Evolutionary conservation across 2,888 invertebrate species (phyloP), one percentile per base, ranked within the genome.

Genomic region (Nomada lathburiana): DNA sequence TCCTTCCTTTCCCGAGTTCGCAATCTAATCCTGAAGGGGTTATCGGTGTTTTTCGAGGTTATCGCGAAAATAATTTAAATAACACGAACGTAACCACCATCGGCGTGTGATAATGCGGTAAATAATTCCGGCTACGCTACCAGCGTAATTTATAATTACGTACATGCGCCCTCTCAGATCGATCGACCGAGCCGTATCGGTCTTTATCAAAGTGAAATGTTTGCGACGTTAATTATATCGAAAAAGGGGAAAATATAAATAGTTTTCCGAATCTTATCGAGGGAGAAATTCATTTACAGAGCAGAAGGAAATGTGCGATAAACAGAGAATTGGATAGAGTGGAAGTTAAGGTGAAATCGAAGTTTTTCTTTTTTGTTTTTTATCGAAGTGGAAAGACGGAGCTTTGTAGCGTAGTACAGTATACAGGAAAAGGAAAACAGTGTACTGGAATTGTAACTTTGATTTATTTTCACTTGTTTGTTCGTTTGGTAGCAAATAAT

Each of bases 1-100:
- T 67, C 29, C 71, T 59, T 63, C 59, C 71, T 65, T 75, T 67
- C 64, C 67, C 36, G 13, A 70, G 44, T 47, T n/a, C 57, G 47
- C 55, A 63, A 62, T 73, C 65, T 72, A 36, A 59, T 50, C 59
- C 23, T 44, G 44, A 29, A 53, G 53, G 70, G 82, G 83, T 85
- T 86, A 87, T 87, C 84, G 36, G 20, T 68, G 79, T 77, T 70
- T 60, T 29, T 11, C 59, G 74, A 71, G 86, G 86, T 88, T 89
- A 89, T 88, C 88, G 78, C 42, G 20, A 83, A 87, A 88, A 90
- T 89, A 88, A 89, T 90, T 90, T 88, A 84, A 90, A 87, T 89
- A 89, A 86, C 86, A 85, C 65, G 69, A 74, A 80, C 83, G 85
- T 83, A 89, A 86, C 87, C 86, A 36, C 44, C 60, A 55, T 52